Percentiles rank a stretch among this genome's conserved stretches.
Conservation (phyloP, 2,888 invertebrate genomes). For the Aproaerema taeniolella region DNA sequence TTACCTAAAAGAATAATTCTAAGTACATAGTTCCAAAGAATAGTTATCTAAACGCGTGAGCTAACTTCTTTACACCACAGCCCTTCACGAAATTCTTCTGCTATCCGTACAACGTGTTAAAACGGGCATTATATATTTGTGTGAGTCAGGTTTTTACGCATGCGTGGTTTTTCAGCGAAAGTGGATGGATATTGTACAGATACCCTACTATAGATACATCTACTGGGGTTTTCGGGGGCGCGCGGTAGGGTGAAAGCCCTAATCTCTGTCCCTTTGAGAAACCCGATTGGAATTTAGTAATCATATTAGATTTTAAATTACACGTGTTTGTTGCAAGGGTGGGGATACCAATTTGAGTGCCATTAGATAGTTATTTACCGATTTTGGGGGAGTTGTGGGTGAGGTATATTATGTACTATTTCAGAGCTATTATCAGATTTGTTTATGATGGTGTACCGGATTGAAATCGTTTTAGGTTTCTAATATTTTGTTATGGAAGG, state of each 20-base stretch:
- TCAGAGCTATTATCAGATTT: not conserved
- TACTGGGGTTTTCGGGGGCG: slow-evolving; percentile 67
- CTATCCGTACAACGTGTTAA: slow-evolving; percentile 47
- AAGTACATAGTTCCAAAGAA: too few species aligned
- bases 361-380: slow-evolving; percentile 54
- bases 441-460: not conserved
- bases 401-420: slow-evolving; percentile 1
- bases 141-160: slow-evolving; percentile 70
- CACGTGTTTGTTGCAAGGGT: slow-evolving; percentile 65
- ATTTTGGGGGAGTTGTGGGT: slow-evolving; percentile 2
- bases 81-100: too few species aligned
- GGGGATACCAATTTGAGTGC: slow-evolving; percentile 60
- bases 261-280: slow-evolving; percentile 73
- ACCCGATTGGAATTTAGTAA: slow-evolving; percentile 75
- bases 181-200: slow-evolving; percentile 62
- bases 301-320: slow-evolving; percentile 77
- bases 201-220: not conserved
- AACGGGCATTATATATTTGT: slow-evolving; percentile 58
- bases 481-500: too few species aligned
- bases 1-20: too few species aligned
- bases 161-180: slow-evolving; percentile 68
- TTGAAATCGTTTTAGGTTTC: too few species aligned
- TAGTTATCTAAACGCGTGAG: too few species aligned
- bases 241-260: slow-evolving; percentile 48
- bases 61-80: too few species aligned